Conservation (phyloP, 2,113 vertebrate genomes). For the Zosterops hypoxanthus region DNA sequence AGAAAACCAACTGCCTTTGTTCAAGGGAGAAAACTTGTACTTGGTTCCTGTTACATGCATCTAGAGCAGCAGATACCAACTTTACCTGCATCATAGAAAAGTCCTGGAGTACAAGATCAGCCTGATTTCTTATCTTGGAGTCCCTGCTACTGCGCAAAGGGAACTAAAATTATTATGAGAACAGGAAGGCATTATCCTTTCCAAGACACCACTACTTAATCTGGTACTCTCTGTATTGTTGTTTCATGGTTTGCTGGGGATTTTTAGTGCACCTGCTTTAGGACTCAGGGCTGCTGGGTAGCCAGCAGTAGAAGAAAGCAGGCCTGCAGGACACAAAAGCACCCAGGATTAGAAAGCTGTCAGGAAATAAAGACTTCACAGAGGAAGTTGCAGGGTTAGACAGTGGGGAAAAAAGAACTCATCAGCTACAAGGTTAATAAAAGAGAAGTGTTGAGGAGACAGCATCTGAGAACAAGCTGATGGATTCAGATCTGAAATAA, state of each 20-base stretch:
- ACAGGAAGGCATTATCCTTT: background rate
- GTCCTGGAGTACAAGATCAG: background rate
- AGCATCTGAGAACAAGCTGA: background rate
- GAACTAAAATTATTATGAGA: background rate
- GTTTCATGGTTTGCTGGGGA: background rate
- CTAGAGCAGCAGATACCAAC: background rate
- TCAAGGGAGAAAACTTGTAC: background rate
- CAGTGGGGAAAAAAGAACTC: background rate
- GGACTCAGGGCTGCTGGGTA: background rate
- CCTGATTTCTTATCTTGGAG: background rate
- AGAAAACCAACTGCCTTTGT: background rate
- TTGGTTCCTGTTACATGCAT: background rate
- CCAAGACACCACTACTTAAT: background rate
- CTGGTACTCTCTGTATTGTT: background rate
- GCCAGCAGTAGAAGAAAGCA: background rate
- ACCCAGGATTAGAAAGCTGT: background rate
- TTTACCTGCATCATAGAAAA: background rate
- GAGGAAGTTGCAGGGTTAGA: background rate
- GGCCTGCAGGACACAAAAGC: background rate
- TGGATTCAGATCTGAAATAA: background rate
- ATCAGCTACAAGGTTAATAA: background rate
- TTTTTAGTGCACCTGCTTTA: background rate
- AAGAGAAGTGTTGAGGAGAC: background rate
- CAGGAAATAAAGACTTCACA: background rate
- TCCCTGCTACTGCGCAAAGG: background rate